Evolutionary conservation across 2,113 vertebrate species (phyloP).

Genomic region (Syngnathus scovelli): DNA sequence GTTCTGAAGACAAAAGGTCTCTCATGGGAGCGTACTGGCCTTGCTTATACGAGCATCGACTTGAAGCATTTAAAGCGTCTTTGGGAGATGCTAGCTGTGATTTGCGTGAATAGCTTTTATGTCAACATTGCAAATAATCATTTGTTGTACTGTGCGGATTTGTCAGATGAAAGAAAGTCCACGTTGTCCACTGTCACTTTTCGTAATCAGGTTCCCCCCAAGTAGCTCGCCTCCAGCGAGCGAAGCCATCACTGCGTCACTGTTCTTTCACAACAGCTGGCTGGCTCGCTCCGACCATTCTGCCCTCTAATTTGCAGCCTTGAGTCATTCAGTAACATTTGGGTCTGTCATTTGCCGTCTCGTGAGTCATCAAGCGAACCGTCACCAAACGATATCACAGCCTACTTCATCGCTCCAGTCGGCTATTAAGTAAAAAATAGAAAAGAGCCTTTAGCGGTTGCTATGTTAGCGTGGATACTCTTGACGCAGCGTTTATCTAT

Average conservation of each 20-base stretch:
- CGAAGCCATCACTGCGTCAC: not conserved
- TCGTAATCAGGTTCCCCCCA: not conserved
- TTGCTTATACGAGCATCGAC: slow-evolving; percentile 32
- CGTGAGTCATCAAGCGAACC: not conserved
- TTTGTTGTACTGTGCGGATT: not conserved
- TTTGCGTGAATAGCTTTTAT: not conserved
- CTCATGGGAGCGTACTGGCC: slow-evolving; percentile 29
- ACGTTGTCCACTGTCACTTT: not conserved
- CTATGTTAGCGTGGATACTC: not conserved
- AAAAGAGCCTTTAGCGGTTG: not conserved
- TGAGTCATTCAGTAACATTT: slow-evolving; percentile 23
- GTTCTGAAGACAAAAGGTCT: slow-evolving; percentile 45
- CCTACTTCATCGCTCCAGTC: not conserved
- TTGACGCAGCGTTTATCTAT: not conserved
- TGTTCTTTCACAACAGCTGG: slow-evolving; percentile 28
- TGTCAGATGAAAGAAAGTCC: slow-evolving; percentile 1
- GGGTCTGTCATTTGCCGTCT: slow-evolving; percentile 9
- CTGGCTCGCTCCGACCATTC: slow-evolving; percentile 2
- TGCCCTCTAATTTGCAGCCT: slow-evolving; percentile 19
- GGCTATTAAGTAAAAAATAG: slow-evolving; percentile 1
- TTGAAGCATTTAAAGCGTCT: slow-evolving; percentile 19
- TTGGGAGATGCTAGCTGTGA: slow-evolving; percentile 16
- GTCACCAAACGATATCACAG: not conserved
- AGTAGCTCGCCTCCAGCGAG: slow-evolving; percentile 9
- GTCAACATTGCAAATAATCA: not conserved